Percentiles rank a stretch among this genome's conserved stretches.
Conservation (phyloP, 2,797 vertebrate genomes). For the Vespertilio murinus region DNA sequence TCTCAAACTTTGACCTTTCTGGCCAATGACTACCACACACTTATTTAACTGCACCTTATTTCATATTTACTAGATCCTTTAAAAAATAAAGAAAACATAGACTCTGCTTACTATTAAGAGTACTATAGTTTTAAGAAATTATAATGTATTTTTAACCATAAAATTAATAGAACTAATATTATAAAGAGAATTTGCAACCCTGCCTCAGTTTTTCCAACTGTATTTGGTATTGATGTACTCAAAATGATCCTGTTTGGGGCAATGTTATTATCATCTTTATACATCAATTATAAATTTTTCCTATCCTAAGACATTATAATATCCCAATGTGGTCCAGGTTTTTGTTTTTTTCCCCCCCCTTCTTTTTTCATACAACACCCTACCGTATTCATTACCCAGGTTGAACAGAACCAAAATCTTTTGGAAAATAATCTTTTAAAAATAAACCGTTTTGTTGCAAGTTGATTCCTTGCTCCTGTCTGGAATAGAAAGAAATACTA, state of each 20-base stretch:
- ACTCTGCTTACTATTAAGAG: not conserved
- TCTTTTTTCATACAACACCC: not conserved
- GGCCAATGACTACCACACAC: not conserved
- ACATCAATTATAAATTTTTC: not conserved
- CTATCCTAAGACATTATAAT: not conserved
- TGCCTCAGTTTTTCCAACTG: conserved; percentile 17
- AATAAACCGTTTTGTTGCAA: conserved; percentile 60
- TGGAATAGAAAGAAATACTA: conserved; percentile 64
- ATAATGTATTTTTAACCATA: conserved; percentile 14
- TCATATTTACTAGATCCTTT: not conserved
- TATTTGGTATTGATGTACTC: conserved; percentile 25
- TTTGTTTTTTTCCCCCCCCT: too few relatives aligned
- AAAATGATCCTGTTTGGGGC: not conserved
- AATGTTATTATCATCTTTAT: not conserved
- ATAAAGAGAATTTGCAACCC: not conserved
- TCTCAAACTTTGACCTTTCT: conserved; percentile 10
- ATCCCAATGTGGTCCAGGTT: not conserved
- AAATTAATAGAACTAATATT: conserved; percentile 7
- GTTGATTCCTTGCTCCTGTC: conserved; percentile 62
- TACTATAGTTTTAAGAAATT: not conserved
- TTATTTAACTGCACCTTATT: conserved; percentile 26
- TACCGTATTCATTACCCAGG: not conserved
- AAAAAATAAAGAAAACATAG: conserved; percentile 29
- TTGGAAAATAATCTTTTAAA: not conserved
- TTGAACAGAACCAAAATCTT: not conserved